phyloP scores from a whole-genome alignment of 64 coral and sea anemone species.

The Astreopora myriophthalma region DNA sequence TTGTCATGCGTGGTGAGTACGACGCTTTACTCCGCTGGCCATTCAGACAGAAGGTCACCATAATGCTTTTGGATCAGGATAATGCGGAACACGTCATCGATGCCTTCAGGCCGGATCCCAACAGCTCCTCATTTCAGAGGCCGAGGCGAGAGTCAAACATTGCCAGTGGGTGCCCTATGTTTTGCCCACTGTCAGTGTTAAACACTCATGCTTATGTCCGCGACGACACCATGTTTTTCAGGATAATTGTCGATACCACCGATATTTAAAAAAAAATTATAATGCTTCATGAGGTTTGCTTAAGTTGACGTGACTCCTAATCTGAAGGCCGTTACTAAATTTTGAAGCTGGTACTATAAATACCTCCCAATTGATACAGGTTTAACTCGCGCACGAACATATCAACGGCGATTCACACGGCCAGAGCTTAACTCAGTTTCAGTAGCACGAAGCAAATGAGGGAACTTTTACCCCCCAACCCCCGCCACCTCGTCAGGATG shows the following conservation, averaged over 20 bases:
- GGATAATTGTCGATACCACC: slow-evolving; percentile 38
- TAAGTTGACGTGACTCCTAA: background rate
- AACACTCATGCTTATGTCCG: background rate
- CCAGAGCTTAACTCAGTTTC: no score
- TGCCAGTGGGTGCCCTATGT: background rate
- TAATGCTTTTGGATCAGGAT: background rate
- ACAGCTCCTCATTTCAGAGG: background rate
- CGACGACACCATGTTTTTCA: background rate
- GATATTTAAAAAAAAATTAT: slow-evolving; percentile 2
- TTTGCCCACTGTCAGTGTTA: background rate
- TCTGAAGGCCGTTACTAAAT: no score
- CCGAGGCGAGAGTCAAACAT: background rate
- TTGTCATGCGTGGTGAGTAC: slow-evolving; percentile 66
- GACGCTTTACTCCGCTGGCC: slow-evolving; percentile 30
- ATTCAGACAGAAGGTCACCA: background rate
- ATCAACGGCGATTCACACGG: no score
- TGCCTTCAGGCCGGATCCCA: background rate
- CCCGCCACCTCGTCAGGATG: no score
- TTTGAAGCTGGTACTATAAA: no score
- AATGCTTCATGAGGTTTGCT: background rate
- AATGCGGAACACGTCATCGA: background rate
- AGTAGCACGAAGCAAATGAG: no score
- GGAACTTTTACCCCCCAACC: no score
- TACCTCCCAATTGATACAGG: no score
- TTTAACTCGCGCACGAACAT: no score